Evolutionary conservation across 2,888 invertebrate genomes (phyloP), one percentile per base, ranked within the genome.

Genomic region (Lasioglossum malachurum): DNA sequence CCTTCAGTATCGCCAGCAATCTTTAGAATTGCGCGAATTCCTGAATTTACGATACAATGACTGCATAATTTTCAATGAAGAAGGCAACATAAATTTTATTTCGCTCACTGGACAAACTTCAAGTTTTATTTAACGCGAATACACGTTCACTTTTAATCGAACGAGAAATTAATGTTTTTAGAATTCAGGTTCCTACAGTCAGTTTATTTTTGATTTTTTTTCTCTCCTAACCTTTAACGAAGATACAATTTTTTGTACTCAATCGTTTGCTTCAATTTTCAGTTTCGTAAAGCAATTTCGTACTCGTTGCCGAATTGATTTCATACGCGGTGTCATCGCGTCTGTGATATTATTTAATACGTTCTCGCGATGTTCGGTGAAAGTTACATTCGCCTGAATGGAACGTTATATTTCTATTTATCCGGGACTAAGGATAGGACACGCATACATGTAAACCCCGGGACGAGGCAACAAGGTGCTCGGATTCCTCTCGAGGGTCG

Each of bases 391-490:
- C n/a, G n/a, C n/a, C 27, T 12, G 57, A 57, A n/a, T 12, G n/a
- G 57, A 27, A 60, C 19, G 7, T 27, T 27, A 27, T 64, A 69
- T 10, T 69, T 38, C 8, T 2, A 69, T 35, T 69, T 38, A 23
- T 38, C 7, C 69, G 10, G 3, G 69, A 10, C 4, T 77, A 27
- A 35, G n/a, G 16, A 49, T 69, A 49, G 16, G 2, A 31, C n/a
- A 35, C 69, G 16, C 1, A n/a, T 35, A 35, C 4, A 49, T 27
- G 12, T 57, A 49, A 35, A 35, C 19, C 67, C 14, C 16, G 76
- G n/a, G 46, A 67, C 35, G 67, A 16, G 64, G 53, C 38, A 78
- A 69, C 77, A 35, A 69, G 49, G 27, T 49, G 67, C 77, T 53
- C 69, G 35, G 8, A 69, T 46, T 38, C 69, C 77, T 35, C 10